Conservation (phyloP, 2,888 invertebrate species). For the Colletes collaris region DNA sequence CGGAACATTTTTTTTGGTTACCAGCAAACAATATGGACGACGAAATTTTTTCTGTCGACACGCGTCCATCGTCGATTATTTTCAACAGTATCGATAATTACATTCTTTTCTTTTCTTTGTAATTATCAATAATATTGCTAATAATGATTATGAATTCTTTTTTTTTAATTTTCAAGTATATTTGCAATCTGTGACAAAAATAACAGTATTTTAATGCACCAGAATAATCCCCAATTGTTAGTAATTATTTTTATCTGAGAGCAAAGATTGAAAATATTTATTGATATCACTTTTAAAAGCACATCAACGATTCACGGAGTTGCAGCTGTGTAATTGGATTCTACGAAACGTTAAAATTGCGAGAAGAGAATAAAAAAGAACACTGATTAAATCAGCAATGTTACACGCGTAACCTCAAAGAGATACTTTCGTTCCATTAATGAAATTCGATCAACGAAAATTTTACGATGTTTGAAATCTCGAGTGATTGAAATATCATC, state of each 20-base stretch:
- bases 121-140: too few species aligned
- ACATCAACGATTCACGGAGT: not conserved
- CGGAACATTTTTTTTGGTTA: too few species aligned
- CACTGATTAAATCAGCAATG: slow-evolving; percentile 26
- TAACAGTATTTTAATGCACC: too few species aligned
- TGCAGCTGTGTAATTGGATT: slow-evolving; percentile 12
- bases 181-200: too few species aligned
- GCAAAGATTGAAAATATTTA: not conserved
- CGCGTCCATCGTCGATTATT: too few species aligned
- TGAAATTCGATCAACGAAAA: slow-evolving; percentile 41
- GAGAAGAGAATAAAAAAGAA: slow-evolving; percentile 8
- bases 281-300: not conserved
- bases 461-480: slow-evolving; percentile 25
- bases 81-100: too few species aligned
- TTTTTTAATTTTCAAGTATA: too few species aligned
- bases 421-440: slow-evolving; percentile 40
- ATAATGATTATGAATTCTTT: too few species aligned
- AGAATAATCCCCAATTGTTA: too few species aligned
- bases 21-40: too few species aligned
- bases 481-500: slow-evolving; percentile 34
- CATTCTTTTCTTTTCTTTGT: too few species aligned
- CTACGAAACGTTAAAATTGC: slow-evolving; percentile 1
- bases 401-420: slow-evolving; percentile 47
- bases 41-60: too few species aligned
- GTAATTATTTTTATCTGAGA: not conserved